phyloP scores from a whole-genome alignment of 2,797 vertebrate species.

The Platalea minor region DNA sequence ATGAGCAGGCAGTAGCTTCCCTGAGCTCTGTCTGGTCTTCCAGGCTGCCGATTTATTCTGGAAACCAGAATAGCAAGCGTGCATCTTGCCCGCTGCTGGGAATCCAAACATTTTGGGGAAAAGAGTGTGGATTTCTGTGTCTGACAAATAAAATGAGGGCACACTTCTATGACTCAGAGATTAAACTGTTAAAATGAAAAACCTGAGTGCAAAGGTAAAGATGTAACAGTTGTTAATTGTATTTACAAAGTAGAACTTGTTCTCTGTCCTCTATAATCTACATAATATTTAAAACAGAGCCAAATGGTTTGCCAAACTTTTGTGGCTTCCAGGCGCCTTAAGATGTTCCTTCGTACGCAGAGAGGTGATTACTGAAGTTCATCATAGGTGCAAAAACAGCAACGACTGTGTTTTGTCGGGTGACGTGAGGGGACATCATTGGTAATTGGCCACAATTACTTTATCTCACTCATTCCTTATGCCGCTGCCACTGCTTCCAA shows the following conservation, averaged over 20 bases:
- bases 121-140: background rate
- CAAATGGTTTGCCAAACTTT: slow-evolving; percentile 55
- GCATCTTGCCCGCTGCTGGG: background rate
- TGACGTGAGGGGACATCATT: background rate
- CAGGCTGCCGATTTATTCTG: background rate
- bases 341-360: background rate
- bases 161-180: background rate
- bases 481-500: rapidly evolving
- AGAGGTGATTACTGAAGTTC: slow-evolving; percentile 10
- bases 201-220: slow-evolving; percentile 35
- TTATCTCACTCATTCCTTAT: background rate
- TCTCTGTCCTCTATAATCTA: slow-evolving; percentile 50
- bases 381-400: background rate
- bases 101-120: background rate
- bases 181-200: slow-evolving; percentile 45
- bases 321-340: slow-evolving; percentile 47
- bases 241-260: slow-evolving; percentile 67
- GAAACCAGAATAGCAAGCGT: background rate
- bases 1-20: background rate
- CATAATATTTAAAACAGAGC: slow-evolving; percentile 66
- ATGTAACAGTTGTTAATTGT: slow-evolving; percentile 58
- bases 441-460: background rate
- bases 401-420: background rate
- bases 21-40: background rate
- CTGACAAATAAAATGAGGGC: background rate